Evolutionary conservation across 2,888 invertebrate species (phyloP), one percentile per base, ranked within the genome.

Genomic region (Apodemia hepburni): DNA sequence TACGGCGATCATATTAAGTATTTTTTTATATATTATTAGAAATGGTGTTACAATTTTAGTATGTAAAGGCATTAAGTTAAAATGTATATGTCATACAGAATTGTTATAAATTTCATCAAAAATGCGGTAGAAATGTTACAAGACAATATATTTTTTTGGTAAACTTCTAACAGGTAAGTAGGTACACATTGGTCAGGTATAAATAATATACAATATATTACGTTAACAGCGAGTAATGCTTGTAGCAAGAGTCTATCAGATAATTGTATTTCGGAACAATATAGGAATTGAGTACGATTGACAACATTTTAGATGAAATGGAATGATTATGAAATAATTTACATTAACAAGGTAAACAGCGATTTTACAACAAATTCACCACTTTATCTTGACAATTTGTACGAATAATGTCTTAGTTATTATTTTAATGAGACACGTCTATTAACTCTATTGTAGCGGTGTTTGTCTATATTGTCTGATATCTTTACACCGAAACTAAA

Each of bases 101-200:
- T 59, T 35, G 51, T 12, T 60, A 63, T 29, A 61, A 63, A 64
- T 61, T 58, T 60, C 35, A 58, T 64, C 61, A 27, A 49, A 42
- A 38, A 45, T 54, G 15, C 27, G 2, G 54, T 29, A 54, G 54
- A 54, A 54, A 22, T 27, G 54, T 27, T 54, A 54, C 54, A 27
- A 27, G 54, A 54, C 27, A 54, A 54, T 29, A 54, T 54, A 29
- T 54, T 27, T 42, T 42, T 11, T 12, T 42, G 42, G 15, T 15
- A 4, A n/a, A 42, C 15, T 15, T 42, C 42, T 42, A 15, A 42
- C 42, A 42, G 12, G 42, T 15, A n/a, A n/a, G 45, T 38, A 38
- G 38, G 38, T n/a, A 45, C n/a, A 45, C n/a, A n/a, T n/a, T n/a
- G 45, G 45, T 42, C 42, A 4, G 42, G 15, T 42, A 42, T 42